Conservation (phyloP, 2,113 vertebrate genomes). For the Limanda limanda region DNA sequence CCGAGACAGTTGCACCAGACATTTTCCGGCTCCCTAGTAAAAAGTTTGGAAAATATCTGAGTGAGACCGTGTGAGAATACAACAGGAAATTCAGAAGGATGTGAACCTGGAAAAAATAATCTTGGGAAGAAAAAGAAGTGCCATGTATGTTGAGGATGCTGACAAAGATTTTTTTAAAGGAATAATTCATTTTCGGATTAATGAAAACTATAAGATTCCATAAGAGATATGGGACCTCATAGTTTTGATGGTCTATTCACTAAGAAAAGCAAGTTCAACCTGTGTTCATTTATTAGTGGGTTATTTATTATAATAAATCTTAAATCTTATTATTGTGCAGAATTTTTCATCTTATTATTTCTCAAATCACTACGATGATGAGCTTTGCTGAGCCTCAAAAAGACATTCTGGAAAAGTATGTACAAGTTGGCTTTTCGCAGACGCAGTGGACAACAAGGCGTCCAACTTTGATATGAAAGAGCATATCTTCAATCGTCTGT, state of each 20-base stretch:
- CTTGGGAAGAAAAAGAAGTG: no score
- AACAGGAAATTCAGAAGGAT: no score
- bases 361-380: no score
- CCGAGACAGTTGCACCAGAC: no score
- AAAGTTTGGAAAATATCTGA: no score
- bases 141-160: no score
- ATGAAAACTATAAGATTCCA: background rate
- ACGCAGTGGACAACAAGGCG: background rate
- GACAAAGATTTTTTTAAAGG: no score
- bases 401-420: background rate
- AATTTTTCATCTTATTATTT: background rate
- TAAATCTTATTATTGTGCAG: no score
- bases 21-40: no score
- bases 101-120: no score
- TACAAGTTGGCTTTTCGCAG: constrained; percentile 2
- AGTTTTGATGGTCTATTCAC: background rate
- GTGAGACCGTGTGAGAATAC: no score
- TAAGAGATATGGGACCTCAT: background rate
- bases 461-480: constrained; percentile 26
- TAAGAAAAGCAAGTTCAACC: background rate
- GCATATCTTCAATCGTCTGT: constrained; percentile 17
- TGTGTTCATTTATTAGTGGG: background rate
- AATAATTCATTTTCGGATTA: no score
- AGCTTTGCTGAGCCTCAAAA: background rate
- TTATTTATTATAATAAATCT: background rate